Evolutionary conservation across 2,888 invertebrate species (phyloP).

Genomic region (Altica lythri): DNA sequence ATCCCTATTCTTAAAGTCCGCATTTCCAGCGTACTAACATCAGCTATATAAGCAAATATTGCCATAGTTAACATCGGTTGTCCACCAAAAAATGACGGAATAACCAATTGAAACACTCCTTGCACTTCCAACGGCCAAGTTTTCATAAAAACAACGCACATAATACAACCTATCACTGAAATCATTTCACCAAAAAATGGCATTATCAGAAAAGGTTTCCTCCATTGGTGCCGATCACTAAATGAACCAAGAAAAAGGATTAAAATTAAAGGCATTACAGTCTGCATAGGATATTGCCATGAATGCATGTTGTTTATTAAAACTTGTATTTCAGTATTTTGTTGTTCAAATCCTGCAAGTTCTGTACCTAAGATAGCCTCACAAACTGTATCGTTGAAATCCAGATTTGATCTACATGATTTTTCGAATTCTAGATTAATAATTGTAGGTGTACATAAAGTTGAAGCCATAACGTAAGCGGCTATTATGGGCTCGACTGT

Average conservation of each 20-base stretch:
- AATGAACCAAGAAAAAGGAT: slow-evolving; percentile 54
- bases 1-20: slow-evolving; percentile 67
- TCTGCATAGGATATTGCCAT: slow-evolving; percentile 52
- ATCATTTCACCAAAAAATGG: slow-evolving; percentile 55
- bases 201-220: slow-evolving; percentile 54
- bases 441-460: slow-evolving; percentile 56
- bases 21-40: slow-evolving; percentile 60
- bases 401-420: slow-evolving; percentile 60
- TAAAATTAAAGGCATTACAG: slow-evolving; percentile 51
- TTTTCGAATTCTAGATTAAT: slow-evolving; percentile 63
- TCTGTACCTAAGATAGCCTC: slow-evolving; percentile 51
- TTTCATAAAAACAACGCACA: slow-evolving; percentile 62
- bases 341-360: slow-evolving; percentile 47
- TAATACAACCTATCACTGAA: slow-evolving; percentile 59
- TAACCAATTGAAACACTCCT: slow-evolving; percentile 61
- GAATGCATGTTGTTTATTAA: slow-evolving; percentile 58
- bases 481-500: slow-evolving; percentile 54
- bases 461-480: slow-evolving; percentile 48
- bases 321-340: slow-evolving; percentile 57
- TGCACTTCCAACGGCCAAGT: slow-evolving; percentile 61
- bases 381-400: slow-evolving; percentile 60
- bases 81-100: slow-evolving; percentile 65
- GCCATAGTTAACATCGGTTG: slow-evolving; percentile 57
- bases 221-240: slow-evolving; percentile 53
- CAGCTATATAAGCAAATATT: slow-evolving; percentile 54